A percentile compares a stretch with the other conserved stretches of the same genome.
phyloP scores from a whole-genome alignment of 2,888 invertebrate species.

The Caenorhabditis japonica region DNA sequence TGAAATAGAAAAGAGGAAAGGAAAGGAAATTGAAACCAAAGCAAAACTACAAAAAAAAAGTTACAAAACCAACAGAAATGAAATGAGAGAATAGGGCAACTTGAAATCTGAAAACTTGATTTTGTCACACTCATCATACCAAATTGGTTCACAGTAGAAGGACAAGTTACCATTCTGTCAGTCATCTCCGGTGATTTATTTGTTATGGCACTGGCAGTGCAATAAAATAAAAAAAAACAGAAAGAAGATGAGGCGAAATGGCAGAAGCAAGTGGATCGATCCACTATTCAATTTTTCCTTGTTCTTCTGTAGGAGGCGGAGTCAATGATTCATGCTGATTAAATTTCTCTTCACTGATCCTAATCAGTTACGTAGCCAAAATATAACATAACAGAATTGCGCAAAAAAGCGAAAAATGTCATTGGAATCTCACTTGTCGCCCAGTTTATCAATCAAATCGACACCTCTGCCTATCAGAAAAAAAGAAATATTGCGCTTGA shows the following conservation, averaged over 20 bases:
- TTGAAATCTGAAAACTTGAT: slow-evolving; percentile 21
- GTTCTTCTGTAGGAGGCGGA: neutral
- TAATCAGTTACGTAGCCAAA: too few species aligned
- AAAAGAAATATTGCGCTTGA: slow-evolving; percentile 50
- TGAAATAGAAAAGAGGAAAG: neutral
- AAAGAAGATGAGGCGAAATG: neutral
- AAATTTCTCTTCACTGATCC: too few species aligned
- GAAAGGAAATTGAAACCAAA: too few species aligned
- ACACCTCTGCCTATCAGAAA: slow-evolving; percentile 53
- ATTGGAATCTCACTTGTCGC: slow-evolving; percentile 35
- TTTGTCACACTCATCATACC: neutral
- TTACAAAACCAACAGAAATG: neutral
- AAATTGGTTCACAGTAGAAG: slow-evolving; percentile 7
- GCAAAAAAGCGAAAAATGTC: slow-evolving; percentile 13
- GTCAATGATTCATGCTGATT: slow-evolving; percentile 27
- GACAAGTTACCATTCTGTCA: neutral
- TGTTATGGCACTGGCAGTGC: neutral
- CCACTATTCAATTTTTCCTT: too few species aligned
- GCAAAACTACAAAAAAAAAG: too few species aligned
- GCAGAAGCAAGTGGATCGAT: too few species aligned
- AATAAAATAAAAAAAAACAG: neutral
- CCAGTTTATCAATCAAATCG: slow-evolving; percentile 54
- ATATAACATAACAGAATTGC: slow-evolving; percentile 1
- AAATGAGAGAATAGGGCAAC: neutral
- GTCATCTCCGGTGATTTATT: slow-evolving; percentile 14